Base-by-base conservation (phyloP, 1,140 invertebrate genomes). In the Hylaeus volcanicus region DNA sequence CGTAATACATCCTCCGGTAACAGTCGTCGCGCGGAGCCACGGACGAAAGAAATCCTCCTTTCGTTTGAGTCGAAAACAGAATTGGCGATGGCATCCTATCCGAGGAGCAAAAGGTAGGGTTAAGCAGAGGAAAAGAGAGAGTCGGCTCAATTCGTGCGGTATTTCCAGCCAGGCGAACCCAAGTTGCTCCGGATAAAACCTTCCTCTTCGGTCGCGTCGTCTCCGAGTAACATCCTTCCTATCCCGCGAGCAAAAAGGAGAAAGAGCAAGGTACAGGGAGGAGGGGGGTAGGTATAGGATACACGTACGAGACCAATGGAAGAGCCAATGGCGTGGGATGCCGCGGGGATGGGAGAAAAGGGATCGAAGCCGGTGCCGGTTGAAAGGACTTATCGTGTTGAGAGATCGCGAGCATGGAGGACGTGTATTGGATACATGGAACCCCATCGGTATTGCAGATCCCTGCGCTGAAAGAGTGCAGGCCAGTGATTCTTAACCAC, bases 361-460 rank as follows among this genome's bases (percentile, higher is more conserved):
- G 69, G 69, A 73, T 79, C 71, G 63, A 41, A 75, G 75, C 66
- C 80, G 75, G 80, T 86, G 75, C 84, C 74, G 71, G 80, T 86
- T 83, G 85, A 86, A 86, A 83, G 81, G 83, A 83, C 85, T 86
- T 86, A 86, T 86, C 85, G 84, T 74, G 84, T 86, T 70, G 85
- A 83, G 85, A 83, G 80, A 86, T 86, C 85, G 84, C 84, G 81
- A 83, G 75, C 72, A 70, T 65, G 72, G 64, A 80, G 73, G 72
- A 86, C 69, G 81, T 80, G 72, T 75, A 86, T 83, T 51, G 83
- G 72, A 55, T 85, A 85, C 79, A 79, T 41, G 84, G 80, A 80
- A 75, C 84, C 83, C 64, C 75, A 66, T 82, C 81, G 84, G 85
- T 86, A 86, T 83, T 74, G 81, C 81, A 75, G 68, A 80, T 83